phyloP scores from a whole-genome alignment of 2,113 vertebrate species.

The Neolamprologus longior region DNA sequence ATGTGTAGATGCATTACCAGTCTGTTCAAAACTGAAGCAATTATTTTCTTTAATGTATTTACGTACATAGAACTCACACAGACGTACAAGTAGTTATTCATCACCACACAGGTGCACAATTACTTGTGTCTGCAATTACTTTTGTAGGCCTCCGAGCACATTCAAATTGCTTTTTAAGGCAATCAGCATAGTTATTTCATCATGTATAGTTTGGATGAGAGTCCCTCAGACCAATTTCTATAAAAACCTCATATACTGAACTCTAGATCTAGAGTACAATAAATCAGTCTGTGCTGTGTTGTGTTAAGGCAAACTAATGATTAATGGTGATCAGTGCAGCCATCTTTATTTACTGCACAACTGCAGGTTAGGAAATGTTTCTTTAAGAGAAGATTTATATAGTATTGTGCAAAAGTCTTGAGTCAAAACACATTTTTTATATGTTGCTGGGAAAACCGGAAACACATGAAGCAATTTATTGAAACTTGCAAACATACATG shows the following conservation, averaged over 20 bases:
- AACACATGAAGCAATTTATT: neutral
- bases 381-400: neutral
- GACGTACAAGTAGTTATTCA: slow-evolving; percentile 2
- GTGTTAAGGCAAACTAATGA: neutral
- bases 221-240: neutral
- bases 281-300: neutral
- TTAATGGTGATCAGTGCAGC: neutral
- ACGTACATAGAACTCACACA: slow-evolving; percentile 21
- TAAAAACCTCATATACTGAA: neutral
- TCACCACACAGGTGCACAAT: slow-evolving; percentile 53
- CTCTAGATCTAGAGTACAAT: neutral
- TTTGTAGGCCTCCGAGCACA: slow-evolving; percentile 43
- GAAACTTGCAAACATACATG: neutral
- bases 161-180: slow-evolving; percentile 57
- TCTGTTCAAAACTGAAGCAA: slow-evolving; percentile 41
- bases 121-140: slow-evolving; percentile 55
- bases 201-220: neutral
- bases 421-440: neutral
- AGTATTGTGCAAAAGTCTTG: neutral
- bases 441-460: neutral
- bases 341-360: neutral
- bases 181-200: slow-evolving; percentile 47
- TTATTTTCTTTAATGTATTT: slow-evolving; percentile 56
- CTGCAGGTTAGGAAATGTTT: neutral
- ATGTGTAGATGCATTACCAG: neutral